Evolutionary conservation across 2,113 vertebrate species (phyloP), one percentile per base, ranked within the genome.

Genomic region (Sorex fumeus): DNA sequence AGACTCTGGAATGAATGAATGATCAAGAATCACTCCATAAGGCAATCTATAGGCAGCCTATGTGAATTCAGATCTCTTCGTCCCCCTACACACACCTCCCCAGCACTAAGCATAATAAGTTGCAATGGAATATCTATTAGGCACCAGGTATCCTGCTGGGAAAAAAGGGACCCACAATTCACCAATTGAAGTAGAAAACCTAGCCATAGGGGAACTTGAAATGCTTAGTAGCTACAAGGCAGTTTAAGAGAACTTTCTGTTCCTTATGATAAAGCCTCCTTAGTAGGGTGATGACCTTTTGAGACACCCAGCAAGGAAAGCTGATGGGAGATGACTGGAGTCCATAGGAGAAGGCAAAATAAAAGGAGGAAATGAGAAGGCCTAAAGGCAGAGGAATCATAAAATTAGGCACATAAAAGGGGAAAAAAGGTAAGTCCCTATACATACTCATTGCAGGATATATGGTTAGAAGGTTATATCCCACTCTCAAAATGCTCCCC

Each of bases 381-480:
- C 2, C 45, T 25, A 53, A 21, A 80, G 16, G 47, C 9, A 50
- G 2, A 40, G 3, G 11, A 53, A 69, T 21, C 18, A 60, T 66
- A 66, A 32, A 40, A 93, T 40, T 6, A 3, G 16, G 0, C 8
- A 67, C 5, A 32, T 66, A 66, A 23, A 30, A 11, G 12, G 64
- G 30, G 30, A 64, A 11, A 30, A 66, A 66, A 28, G 62, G 25
- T 30, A 70, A 53, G 10, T 1, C 12, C 28, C 77, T 85, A 0
- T 3, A 10, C 15, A 2, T 4, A 60, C 2, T 45, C 10, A 32
- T 1, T n/a, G 36, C 4, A 2, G 8, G 2, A 32, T 32, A 15
- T 57, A 60, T 23, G 9, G 30, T 79, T 72, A 87, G 10, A 79
- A 32, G 21, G 27, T 76, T n/a, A 21, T 11, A 57, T 50, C 30